Conservation (phyloP, 2,888 invertebrate species). For the Eupithecia pulchellata region DNA sequence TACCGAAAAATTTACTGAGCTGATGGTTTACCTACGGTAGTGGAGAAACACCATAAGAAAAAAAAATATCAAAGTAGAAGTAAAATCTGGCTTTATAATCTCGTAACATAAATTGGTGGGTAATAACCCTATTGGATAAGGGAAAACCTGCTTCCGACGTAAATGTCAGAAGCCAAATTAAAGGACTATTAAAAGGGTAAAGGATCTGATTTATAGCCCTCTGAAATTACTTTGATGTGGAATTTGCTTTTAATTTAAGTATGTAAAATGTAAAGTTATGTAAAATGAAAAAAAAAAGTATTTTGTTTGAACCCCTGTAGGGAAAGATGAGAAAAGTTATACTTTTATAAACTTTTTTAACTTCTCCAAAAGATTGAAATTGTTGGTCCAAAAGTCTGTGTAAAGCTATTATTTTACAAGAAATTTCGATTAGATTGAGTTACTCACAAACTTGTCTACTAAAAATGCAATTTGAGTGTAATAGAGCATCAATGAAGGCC, state of each 20-base stretch:
- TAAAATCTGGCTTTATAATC: not conserved
- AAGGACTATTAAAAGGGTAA: constrained; percentile 34
- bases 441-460: constrained; percentile 22
- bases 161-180: constrained; percentile 33
- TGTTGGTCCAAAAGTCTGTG: not conserved
- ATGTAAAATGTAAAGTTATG: too few relatives aligned
- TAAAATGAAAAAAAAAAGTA: not conserved
- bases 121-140: constrained; percentile 21
- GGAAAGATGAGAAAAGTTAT: not conserved
- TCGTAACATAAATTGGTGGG: constrained; percentile 4
- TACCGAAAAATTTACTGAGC: too few relatives aligned
- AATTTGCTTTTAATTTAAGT: constrained; percentile 22
- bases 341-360: too few relatives aligned
- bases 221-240: constrained; percentile 30
- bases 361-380: too few relatives aligned
- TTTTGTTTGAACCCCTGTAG: not conserved
- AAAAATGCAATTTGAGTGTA: constrained; percentile 53
- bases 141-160: constrained; percentile 28
- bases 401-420: not conserved
- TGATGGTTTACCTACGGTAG: too few relatives aligned
- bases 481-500: constrained; percentile 60
- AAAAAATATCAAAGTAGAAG: constrained; percentile 3
- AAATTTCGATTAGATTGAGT: not conserved
- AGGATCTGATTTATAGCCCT: constrained; percentile 30
- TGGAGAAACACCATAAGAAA: too few relatives aligned